Conservation (phyloP, 2,113 vertebrate genomes). For the Numenius arquata region DNA sequence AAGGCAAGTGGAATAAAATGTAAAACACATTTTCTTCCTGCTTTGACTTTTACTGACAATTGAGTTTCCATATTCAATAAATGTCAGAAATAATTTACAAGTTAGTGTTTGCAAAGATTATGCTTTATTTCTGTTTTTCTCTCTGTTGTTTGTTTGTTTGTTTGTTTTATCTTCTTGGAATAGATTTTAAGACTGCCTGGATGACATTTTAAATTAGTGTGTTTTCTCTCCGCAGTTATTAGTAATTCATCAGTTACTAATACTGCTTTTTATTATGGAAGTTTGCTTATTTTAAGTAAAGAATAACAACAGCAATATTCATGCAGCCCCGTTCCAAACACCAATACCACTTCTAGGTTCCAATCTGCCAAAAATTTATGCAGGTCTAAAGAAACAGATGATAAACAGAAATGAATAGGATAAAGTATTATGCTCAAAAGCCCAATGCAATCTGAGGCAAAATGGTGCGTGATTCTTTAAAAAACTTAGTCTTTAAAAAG, state of each 20-base stretch:
- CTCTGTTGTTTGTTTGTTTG: not conserved
- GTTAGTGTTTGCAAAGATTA: not conserved
- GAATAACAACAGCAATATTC: not conserved
- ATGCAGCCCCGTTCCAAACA: rapidly evolving
- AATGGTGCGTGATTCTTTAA: not conserved
- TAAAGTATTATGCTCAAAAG: not conserved
- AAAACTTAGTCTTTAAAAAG: not conserved
- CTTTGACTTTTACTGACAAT: not conserved
- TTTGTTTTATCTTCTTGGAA: not conserved
- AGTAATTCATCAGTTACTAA: not conserved
- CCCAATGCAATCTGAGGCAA: not conserved
- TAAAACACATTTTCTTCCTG: rapidly evolving
- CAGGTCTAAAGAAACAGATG: not conserved
- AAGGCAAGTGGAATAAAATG: not conserved
- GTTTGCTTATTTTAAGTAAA: not conserved
- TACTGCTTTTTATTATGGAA: not conserved
- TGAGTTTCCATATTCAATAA: not conserved
- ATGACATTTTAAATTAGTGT: not conserved
- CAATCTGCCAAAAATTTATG: not conserved
- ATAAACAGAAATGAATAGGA: not conserved
- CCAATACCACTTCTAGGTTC: not conserved
- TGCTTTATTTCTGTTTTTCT: not conserved
- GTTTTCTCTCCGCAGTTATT: not conserved
- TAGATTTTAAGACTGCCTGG: not conserved
- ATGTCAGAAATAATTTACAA: not conserved